These are phyloP conservation scores for Carollia perspicillata DNA, from an alignment of 2,113 vertebrate species.

Conservation along the genomic window DNA sequence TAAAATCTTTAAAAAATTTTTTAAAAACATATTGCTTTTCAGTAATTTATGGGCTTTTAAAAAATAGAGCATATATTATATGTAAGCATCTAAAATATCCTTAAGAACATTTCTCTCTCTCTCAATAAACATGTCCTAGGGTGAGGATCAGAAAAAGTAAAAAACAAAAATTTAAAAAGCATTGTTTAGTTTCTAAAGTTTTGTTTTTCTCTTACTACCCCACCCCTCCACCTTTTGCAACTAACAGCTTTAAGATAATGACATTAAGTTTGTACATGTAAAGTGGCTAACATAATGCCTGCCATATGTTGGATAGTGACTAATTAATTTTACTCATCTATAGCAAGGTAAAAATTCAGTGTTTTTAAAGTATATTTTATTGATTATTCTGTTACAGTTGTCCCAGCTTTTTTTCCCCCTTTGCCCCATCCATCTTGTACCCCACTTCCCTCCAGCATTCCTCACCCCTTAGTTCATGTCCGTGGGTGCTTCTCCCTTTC, in stretches of 20 bases:
- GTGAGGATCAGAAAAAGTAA: background rate
- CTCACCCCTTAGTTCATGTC: no score
- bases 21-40: background rate
- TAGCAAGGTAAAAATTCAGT: constrained; percentile 2
- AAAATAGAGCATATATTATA: background rate
- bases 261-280: background rate
- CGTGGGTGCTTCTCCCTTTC: no score
- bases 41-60: constrained; percentile 4
- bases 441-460: no score
- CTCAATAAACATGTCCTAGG: background rate
- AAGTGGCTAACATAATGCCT: background rate
- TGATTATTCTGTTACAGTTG: no score
- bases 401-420: no score
- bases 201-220: background rate
- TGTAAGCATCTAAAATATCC: constrained; percentile 28
- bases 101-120: background rate
- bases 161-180: background rate
- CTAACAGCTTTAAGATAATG: background rate
- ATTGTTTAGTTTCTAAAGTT: constrained; percentile 1
- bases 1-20: no score
- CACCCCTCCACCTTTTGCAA: background rate
- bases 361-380: no score
- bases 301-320: background rate
- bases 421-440: no score
- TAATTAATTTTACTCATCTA: constrained; percentile 25